Evolutionary conservation across 2,113 vertebrate species (phyloP).

Genomic region (Amblyopsis rosae): DNA sequence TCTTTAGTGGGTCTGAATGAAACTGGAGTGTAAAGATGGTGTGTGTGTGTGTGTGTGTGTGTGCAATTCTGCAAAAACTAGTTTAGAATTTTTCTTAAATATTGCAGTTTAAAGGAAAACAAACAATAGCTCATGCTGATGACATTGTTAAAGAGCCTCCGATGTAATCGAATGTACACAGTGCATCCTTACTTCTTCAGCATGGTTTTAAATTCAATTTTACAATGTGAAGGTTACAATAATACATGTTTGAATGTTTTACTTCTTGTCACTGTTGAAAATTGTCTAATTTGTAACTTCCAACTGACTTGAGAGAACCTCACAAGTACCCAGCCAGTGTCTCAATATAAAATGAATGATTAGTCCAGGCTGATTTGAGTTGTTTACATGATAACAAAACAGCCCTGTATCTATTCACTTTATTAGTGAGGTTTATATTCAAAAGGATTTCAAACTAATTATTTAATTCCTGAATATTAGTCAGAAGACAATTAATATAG

Average conservation of each 20-base stretch:
- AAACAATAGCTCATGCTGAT: too few species aligned
- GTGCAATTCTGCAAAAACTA: too few species aligned
- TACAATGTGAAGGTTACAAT: constrained; percentile 66
- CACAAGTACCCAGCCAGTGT: constrained; percentile 42
- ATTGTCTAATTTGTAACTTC: constrained; percentile 67
- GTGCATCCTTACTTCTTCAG: constrained; percentile 36
- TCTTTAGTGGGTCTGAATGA: not conserved
- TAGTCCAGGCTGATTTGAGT: constrained; percentile 1
- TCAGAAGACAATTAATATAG: too few species aligned
- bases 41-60: not conserved
- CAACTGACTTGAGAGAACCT: constrained; percentile 45
- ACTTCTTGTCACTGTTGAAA: constrained; percentile 70
- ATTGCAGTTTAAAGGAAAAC: too few species aligned
- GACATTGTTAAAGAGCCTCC: too few species aligned
- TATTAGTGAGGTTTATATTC: too few species aligned
- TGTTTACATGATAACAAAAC: too few species aligned
- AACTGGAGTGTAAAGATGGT: too few species aligned
- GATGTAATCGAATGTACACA: not conserved
- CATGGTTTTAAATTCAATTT: not conserved
- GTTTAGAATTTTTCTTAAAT: too few species aligned
- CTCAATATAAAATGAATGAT: constrained; percentile 31
- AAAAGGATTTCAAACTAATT: too few species aligned
- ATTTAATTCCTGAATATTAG: too few species aligned
- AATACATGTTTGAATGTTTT: constrained; percentile 71
- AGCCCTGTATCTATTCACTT: too few species aligned